Evolutionary conservation across 2,888 invertebrate genomes (phyloP), one percentile per base, ranked within the genome.

Genomic region (Rambutsinella grinnellia): DNA sequence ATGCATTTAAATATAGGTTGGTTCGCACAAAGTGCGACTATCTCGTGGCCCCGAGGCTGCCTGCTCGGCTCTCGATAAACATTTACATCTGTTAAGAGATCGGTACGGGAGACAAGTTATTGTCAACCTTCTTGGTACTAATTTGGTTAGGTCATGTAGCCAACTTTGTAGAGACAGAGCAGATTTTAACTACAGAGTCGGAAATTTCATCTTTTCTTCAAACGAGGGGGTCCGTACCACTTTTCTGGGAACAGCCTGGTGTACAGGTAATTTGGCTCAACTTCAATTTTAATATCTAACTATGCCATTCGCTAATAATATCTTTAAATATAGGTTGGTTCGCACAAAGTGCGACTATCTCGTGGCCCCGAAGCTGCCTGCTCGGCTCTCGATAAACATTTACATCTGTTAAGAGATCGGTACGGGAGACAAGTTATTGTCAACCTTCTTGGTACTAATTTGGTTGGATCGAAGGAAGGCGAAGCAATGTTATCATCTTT

Each of bases 151-250:
- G 23, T 0, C 94, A 97, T 89, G 99, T 99, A 17, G 99, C 99
- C 0, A 99, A 99, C 89, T 99, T 99, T 90, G 99, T 99, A 27
- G 99, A 99, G 90, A 99, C 99, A 0, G 99, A 99, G 88, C 99
- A 99, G 89, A 94, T 97, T 17, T 93, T 96, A 84, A 94, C 92
- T 86, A 90, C 95, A 84, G 98, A 99, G 86, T 94, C 96, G 85
- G 93, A 95, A 85, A 91, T 96, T 3, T 91, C 94, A 5, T 97
- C 97, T 5, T 95, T 93, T 86, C 89, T 99, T 13, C 95, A 95
- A 88, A 96, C 96, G 0, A 90, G 99, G 84, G 99, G 99, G 0
- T 98, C 98, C 0, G 97, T 99, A 0, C 99, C 99, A 0, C 88
- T 99, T 23, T 99, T 99, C 88, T 99, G 99, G 97, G 99, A 99